A percentile compares a stretch with the other conserved stretches of the same genome.
Conservation (phyloP, 2,113 vertebrate genomes). For the Polypterus bichir region DNA sequence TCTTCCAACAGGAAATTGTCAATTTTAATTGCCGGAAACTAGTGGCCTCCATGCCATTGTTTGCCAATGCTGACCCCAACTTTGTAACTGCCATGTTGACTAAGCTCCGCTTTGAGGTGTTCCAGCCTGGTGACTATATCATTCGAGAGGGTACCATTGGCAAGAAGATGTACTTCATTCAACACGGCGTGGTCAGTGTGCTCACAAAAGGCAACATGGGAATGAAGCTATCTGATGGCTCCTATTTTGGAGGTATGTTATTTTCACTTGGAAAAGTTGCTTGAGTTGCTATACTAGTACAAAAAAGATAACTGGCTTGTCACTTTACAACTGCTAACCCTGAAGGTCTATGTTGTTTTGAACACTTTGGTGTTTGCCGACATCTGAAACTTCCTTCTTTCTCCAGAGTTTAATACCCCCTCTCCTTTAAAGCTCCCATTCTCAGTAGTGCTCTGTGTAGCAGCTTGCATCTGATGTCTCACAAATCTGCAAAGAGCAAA, state of each 20-base stretch:
- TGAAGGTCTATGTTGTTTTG: no score
- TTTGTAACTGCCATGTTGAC: slow-evolving; percentile 95
- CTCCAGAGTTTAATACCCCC: no score
- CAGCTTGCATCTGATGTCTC: no score
- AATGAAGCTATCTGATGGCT: slow-evolving; percentile 88
- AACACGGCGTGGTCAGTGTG: slow-evolving; percentile 75
- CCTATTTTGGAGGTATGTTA: slow-evolving; percentile 84
- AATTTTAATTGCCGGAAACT: slow-evolving; percentile 97
- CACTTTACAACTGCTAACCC: no score
- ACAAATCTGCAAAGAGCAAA: no score
- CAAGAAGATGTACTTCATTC: slow-evolving; percentile 99
- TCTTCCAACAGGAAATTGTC: slow-evolving; percentile 67
- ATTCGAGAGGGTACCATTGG: slow-evolving; percentile 88
- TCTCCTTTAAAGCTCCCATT: no score
- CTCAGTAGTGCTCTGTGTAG: no score
- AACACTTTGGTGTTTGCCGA: no score
- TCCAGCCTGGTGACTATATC: slow-evolving; percentile 87
- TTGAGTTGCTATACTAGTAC: no score
- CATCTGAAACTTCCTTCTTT: no score
- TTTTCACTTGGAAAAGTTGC: no score
- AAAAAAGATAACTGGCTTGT: no score
- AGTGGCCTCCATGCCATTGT: slow-evolving; percentile 93
- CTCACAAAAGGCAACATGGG: slow-evolving; percentile 76
- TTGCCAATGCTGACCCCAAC: slow-evolving; percentile 92
- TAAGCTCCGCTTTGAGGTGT: slow-evolving; percentile 92